Evolutionary conservation across 2,113 vertebrate genomes (phyloP).

Genomic region (Natator depressus): DNA sequence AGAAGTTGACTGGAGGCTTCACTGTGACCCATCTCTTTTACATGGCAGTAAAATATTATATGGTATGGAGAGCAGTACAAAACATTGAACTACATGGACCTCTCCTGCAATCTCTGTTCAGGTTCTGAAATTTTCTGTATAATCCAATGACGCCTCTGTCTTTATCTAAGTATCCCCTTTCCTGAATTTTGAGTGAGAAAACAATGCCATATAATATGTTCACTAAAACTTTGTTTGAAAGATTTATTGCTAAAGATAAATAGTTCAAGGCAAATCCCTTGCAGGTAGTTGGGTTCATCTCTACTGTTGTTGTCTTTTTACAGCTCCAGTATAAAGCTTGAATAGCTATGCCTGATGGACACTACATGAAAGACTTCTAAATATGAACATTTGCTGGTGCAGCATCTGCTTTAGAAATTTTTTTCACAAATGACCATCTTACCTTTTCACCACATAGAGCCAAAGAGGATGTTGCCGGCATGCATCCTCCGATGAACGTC

Average conservation of each 20-base stretch:
- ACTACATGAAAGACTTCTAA: background rate
- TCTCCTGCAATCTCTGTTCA: background rate
- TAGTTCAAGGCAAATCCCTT: slow-evolving; percentile 13
- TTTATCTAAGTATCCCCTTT: background rate
- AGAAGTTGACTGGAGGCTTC: background rate
- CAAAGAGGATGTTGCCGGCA: background rate
- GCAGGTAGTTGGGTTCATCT: background rate
- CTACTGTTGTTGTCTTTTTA: background rate
- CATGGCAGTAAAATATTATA: rapidly evolving
- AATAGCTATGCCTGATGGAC: background rate
- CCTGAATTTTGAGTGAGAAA: background rate
- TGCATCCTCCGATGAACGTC: slow-evolving; percentile 20
- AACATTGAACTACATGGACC: background rate
- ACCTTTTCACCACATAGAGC: slow-evolving; percentile 43
- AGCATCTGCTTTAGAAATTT: background rate
- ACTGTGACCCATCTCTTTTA: background rate
- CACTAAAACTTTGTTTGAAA: background rate
- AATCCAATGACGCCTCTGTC: background rate
- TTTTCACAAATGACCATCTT: background rate
- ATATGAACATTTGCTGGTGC: background rate
- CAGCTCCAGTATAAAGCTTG: background rate
- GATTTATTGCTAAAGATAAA: background rate
- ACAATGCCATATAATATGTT: background rate
- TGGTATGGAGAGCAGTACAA: background rate
- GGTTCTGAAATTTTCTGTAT: background rate